phyloP scores from a whole-genome alignment of 1,140 invertebrate species.

The Drosophila seguyi region DNA sequence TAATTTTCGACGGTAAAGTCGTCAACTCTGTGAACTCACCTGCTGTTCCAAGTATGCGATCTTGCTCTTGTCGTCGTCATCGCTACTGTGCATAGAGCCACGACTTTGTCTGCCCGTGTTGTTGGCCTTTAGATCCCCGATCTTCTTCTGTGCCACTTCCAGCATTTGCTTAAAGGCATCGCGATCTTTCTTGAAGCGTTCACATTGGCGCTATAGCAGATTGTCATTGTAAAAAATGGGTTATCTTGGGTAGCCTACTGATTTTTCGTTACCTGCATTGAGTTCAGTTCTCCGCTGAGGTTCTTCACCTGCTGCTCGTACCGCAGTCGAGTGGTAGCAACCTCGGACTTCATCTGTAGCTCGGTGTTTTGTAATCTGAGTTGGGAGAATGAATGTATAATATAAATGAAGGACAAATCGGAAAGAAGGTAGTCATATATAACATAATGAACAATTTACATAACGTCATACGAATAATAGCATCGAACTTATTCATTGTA shows the following conservation, averaged over 20 bases:
- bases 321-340: conserved; percentile 93
- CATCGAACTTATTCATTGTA: no score
- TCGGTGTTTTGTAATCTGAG: conserved; percentile 90
- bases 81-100: conserved; percentile 83
- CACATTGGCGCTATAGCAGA: conserved; percentile 75
- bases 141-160: conserved; percentile 93
- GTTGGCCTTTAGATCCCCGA: conserved; percentile 89
- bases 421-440: not conserved
- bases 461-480: no score
- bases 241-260: no score
- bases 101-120: conserved; percentile 85
- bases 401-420: no score
- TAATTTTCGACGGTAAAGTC: not conserved
- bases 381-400: conserved; percentile 3
- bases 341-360: conserved; percentile 92
- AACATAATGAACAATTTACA: not conserved
- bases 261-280: conserved; percentile 89
- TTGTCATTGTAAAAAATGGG: not conserved
- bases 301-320: conserved; percentile 95
- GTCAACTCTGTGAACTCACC: conserved; percentile 47
- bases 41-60: conserved; percentile 92
- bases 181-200: conserved; percentile 93
- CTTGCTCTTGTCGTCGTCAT: conserved; percentile 88
- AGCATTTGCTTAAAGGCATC: conserved; percentile 97
- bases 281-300: conserved; percentile 94